Conservation (phyloP, 2,797 vertebrate species). For the Bradypus variegatus region DNA sequence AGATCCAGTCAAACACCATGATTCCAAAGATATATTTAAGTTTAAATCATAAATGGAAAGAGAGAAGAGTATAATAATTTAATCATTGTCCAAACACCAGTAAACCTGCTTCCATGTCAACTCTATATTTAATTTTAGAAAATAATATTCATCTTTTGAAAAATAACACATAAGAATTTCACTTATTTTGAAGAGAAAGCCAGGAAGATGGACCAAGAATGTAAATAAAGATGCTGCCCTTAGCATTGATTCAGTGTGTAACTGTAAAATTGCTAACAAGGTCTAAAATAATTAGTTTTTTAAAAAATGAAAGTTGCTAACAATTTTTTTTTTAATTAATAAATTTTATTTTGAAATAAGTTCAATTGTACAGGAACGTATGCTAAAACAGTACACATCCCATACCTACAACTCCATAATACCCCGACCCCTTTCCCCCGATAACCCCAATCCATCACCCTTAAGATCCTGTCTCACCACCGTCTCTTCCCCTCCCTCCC, state of each 20-base stretch:
- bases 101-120: neutral
- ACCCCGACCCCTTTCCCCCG: too few species aligned
- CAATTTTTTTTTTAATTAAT: too few species aligned
- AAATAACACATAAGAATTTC: neutral
- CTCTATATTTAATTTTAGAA: slow-evolving; percentile 10
- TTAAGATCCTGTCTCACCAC: too few species aligned
- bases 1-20: neutral
- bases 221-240: neutral
- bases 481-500: too few species aligned
- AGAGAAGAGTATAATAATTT: neutral
- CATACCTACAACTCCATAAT: too few species aligned
- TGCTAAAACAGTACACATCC: too few species aligned
- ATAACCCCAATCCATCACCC: too few species aligned
- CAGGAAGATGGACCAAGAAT: neutral
- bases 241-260: neutral
- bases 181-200: slow-evolving; percentile 32
- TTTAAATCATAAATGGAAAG: neutral
- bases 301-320: neutral
- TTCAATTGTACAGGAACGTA: too few species aligned
- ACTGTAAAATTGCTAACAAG: neutral
- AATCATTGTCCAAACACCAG: neutral
- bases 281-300: slow-evolving; percentile 34
- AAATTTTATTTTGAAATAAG: too few species aligned
- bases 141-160: slow-evolving; percentile 10
- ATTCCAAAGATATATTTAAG: neutral